Percentiles rank a stretch among this genome's conserved stretches.
These are phyloP conservation scores for Notodonta ziczac DNA, from an alignment of 2,888 invertebrate species.

Conservation along the genomic window DNA sequence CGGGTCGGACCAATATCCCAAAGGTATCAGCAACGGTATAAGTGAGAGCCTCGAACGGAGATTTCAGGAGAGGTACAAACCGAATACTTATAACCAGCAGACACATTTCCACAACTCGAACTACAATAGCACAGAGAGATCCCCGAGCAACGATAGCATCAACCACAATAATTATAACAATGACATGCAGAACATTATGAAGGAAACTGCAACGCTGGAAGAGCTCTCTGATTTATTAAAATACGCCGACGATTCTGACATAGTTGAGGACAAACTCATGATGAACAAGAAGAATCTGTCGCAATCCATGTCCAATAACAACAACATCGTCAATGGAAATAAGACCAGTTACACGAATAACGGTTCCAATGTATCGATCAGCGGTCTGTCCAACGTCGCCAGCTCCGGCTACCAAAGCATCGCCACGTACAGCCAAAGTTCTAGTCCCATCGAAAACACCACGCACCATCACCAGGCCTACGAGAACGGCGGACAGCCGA, in stretches of 20 bases:
- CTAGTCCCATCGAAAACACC: constrained; percentile 91
- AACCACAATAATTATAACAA: constrained; percentile 77
- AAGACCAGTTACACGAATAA: constrained; percentile 83
- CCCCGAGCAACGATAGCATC: constrained; percentile 75
- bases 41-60: constrained; percentile 75
- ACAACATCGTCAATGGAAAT: constrained; percentile 74
- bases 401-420: constrained; percentile 96
- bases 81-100: constrained; percentile 69
- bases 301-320: constrained; percentile 74
- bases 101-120: constrained; percentile 72
- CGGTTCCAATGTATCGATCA: constrained; percentile 92
- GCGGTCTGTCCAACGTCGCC: constrained; percentile 90
- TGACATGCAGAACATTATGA: constrained; percentile 75
- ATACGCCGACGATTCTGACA: constrained; percentile 90
- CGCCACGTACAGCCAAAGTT: constrained; percentile 94
- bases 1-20: constrained; percentile 85
- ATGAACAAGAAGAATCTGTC: constrained; percentile 78
- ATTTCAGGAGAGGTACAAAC: constrained; percentile 81
- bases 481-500: constrained; percentile 77
- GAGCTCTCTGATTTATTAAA: constrained; percentile 89
- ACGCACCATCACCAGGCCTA: constrained; percentile 73
- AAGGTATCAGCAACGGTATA: constrained; percentile 78
- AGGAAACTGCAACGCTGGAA: constrained; percentile 87
- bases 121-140: constrained; percentile 71
- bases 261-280: constrained; percentile 76